Conservation (phyloP, 2,797 vertebrate species). For the Catostomus latipinnis region DNA sequence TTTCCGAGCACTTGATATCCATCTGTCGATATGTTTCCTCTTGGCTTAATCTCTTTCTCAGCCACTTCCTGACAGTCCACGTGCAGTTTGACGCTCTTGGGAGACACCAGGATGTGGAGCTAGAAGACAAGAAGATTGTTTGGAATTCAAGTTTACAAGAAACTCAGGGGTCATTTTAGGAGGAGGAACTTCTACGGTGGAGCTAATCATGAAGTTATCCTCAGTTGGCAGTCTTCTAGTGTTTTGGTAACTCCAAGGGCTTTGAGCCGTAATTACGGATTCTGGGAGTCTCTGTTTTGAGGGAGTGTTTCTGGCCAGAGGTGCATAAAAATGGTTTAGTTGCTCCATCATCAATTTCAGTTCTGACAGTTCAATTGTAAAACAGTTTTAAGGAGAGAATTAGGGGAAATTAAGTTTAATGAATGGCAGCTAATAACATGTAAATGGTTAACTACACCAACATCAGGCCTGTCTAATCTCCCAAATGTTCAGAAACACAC, state of each 20-base stretch:
- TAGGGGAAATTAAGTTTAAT: background rate
- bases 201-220: slow-evolving; percentile 51
- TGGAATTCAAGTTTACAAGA: slow-evolving; percentile 1
- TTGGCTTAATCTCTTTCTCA: slow-evolving; percentile 87
- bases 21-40: slow-evolving; percentile 88
- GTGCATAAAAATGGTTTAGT: background rate
- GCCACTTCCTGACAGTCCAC: slow-evolving; percentile 91
- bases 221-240: slow-evolving; percentile 15
- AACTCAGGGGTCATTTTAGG: slow-evolving; percentile 53
- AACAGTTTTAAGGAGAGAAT: background rate
- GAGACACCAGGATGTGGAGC: slow-evolving; percentile 93
- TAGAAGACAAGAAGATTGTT: slow-evolving; percentile 62
- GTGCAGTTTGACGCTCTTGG: slow-evolving; percentile 87
- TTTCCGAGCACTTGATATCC: slow-evolving; percentile 97
- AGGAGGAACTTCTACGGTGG: slow-evolving; percentile 41
- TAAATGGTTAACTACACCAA: too few species aligned
- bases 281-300: slow-evolving; percentile 23
- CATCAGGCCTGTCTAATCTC: background rate
- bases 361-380: slow-evolving; percentile 16
- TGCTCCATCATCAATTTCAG: background rate
- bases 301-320: slow-evolving; percentile 18
- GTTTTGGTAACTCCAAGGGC: slow-evolving; percentile 15
- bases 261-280: slow-evolving; percentile 18
- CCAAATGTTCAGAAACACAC: background rate
- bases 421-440: background rate